Conservation (phyloP, 1,140 invertebrate genomes). For the Dinoponera quadriceps region DNA sequence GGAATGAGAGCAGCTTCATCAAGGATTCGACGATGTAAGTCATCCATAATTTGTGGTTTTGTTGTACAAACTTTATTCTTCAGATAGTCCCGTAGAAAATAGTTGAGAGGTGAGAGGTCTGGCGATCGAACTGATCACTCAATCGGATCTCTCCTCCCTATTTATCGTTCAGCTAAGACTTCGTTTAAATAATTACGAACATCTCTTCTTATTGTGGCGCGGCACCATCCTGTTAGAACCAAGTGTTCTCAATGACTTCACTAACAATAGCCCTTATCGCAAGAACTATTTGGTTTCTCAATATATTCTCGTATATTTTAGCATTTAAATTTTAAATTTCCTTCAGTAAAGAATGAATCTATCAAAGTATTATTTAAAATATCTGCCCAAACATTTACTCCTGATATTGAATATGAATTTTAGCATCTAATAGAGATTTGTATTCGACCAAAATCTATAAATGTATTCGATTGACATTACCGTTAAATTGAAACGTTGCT, state of each 20-base stretch:
- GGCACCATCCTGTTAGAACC: neutral
- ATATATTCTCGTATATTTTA: neutral
- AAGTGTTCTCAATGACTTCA: neutral
- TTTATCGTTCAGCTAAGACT: too few species aligned
- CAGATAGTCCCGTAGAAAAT: too few species aligned
- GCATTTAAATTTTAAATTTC: constrained; percentile 19
- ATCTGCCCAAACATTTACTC: neutral
- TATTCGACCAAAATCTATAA: neutral
- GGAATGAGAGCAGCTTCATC: too few species aligned
- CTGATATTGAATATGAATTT: neutral
- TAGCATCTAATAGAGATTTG: neutral
- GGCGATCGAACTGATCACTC: too few species aligned
- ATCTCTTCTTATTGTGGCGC: too few species aligned
- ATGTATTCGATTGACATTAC: neutral
- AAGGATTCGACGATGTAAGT: too few species aligned
- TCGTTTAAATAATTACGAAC: too few species aligned
- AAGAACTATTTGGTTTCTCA: neutral
- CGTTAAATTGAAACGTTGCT: too few species aligned
- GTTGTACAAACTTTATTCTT: too few species aligned
- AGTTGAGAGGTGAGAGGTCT: too few species aligned
- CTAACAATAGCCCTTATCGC: neutral
- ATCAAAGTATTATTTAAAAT: neutral
- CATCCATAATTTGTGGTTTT: too few species aligned
- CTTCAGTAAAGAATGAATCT: neutral
- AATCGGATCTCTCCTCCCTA: too few species aligned